Base-by-base conservation (phyloP, 2,113 vertebrate genomes). In the Silurus asotus region DNA sequence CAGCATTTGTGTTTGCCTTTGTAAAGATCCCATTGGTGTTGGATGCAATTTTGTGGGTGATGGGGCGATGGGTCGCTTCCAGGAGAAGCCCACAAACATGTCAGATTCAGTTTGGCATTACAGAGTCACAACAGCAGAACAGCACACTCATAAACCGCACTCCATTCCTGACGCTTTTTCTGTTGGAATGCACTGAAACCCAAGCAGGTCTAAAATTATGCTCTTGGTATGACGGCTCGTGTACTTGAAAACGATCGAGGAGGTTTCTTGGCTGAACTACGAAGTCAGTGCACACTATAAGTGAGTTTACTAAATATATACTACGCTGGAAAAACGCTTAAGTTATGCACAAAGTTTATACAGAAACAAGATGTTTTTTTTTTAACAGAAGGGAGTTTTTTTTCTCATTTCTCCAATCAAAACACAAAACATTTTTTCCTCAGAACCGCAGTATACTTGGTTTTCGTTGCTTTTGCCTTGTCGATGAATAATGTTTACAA, bases 1-100 rank as follows among this genome's bases (percentile, higher is more conserved):
- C 48, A 55, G 76, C 62, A 56, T 69, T 86, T 88, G 51, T 83
- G 75, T 89, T 56, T 65, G 88, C 56, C 56, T 81, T 72, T 56
- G 56, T 89, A 83, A 85, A 75, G 25, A 82, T 37, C n/a, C 82
- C 51, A 20, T 49, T 75, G 80, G 59, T 45, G 8, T 74, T 53
- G 81, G 13, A 28, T 70, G 62, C 51, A 72, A 28, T 86, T 58
- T 81, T 81, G 45, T 48, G 82, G 69, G 69, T 84, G 85, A 69
- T 56, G 64, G 62, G 74, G 67, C n/a, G 61, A 37, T 45, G 81
- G 67, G 67, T 20, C 15, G 55, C 49, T 75, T 76, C 69, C 83
- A 49, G 51, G n/a, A 87, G 28, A 88, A 62, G 61, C 23, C 81
- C 76, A 76, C 59, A 83, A 67, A 58, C 70, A 83, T 20, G 72